Evolutionary conservation across 2,888 invertebrate species (phyloP).

Genomic region (Graphium colonna): DNA sequence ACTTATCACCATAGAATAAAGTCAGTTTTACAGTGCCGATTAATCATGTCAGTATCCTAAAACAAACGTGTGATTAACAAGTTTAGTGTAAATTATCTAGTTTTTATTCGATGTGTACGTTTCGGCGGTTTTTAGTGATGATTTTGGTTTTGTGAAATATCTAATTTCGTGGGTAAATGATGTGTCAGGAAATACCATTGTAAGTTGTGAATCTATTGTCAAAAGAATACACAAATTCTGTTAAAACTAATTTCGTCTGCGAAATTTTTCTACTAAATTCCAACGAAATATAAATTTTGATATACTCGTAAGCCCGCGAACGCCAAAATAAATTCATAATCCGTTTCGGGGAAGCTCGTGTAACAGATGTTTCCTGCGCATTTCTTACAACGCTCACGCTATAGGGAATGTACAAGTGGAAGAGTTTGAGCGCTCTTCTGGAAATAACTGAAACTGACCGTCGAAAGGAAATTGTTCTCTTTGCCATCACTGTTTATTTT

Average conservation of each 20-base stretch:
- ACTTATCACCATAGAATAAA: not conserved
- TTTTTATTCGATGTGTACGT: no score
- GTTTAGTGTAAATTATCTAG: no score
- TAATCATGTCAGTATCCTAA: no score
- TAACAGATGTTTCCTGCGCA: conserved; percentile 51
- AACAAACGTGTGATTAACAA: no score
- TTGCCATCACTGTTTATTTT: conserved; percentile 9
- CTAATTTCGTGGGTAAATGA: no score
- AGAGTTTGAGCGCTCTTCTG: conserved; percentile 38
- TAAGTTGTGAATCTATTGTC: no score
- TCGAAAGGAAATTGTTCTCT: not conserved
- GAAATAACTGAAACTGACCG: conserved; percentile 33
- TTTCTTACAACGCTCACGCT: conserved; percentile 40
- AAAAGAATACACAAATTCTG: no score
- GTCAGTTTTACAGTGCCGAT: no score
- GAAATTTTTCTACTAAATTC: not conserved
- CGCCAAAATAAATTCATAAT: conserved; percentile 33
- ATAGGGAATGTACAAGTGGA: conserved; percentile 33
- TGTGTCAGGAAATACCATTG: no score
- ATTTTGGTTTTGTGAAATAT: no score
- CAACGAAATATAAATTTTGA: conserved; percentile 7
- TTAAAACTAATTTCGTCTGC: no score
- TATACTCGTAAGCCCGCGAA: conserved; percentile 14
- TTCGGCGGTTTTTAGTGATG: no score
- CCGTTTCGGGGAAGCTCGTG: conserved; percentile 33